Evolutionary conservation across 30 jellyfish, hydroid and myxozoan genomes (phyloP).

Genomic region (Hydra vulgaris): DNA sequence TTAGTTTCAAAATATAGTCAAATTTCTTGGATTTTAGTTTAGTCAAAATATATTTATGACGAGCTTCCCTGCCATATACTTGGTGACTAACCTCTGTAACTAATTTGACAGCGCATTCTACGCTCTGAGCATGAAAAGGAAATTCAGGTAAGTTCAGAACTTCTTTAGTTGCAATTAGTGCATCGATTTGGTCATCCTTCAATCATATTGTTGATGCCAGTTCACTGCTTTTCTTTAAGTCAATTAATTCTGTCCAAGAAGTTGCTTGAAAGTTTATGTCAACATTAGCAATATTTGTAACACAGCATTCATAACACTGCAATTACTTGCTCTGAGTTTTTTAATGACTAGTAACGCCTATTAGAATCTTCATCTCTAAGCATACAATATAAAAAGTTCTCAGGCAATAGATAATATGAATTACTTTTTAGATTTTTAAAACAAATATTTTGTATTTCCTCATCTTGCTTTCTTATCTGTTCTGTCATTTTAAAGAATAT

Average conservation of each 20-base stretch:
- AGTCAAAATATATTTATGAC: neutral
- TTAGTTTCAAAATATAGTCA: neutral
- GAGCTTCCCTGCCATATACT: neutral
- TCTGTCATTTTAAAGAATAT: neutral
- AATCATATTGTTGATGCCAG: neutral
- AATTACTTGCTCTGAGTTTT: neutral
- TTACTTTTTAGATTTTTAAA: neutral
- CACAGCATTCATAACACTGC: neutral
- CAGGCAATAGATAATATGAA: neutral
- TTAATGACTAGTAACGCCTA: neutral
- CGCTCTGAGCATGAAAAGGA: neutral
- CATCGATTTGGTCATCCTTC: neutral
- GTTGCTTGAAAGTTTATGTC: neutral
- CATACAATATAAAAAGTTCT: neutral
- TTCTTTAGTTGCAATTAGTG: neutral
- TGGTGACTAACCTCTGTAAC: neutral
- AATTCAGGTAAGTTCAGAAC: neutral
- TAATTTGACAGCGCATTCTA: neutral
- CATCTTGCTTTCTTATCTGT: neutral
- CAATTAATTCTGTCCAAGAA: neutral
- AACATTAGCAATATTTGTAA: neutral
- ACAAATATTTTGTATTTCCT: neutral
- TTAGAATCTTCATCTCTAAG: neutral
- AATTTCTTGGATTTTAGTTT: neutral
- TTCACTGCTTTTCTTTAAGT: neutral